Base-by-base conservation (phyloP, 2,113 vertebrate species). In the Catharus fuscescens region DNA sequence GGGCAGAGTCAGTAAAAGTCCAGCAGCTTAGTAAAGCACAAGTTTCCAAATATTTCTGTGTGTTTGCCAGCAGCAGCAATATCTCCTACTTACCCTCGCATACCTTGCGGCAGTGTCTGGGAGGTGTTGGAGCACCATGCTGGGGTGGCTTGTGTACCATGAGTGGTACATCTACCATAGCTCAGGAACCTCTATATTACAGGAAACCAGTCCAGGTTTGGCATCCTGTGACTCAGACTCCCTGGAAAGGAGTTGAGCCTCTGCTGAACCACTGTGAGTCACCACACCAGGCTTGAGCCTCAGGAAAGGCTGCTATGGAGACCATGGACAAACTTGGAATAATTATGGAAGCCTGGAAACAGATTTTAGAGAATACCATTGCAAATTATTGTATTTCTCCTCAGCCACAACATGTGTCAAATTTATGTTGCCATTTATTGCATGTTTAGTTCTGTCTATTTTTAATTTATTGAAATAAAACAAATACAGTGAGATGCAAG, bases 161-260 rank as follows among this genome's bases (percentile, higher is more conserved):
- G 16, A 60, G 38, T 0, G 3, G 32, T 78, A 32, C 0, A 0
- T 67, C 80, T 64, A 14, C 78, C 66, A 23, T 44, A 72, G 40
- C 47, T 85, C 0, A 5, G 61, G 53, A 85, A 76, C 36, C 44
- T 87, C 85, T 82, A 0, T n/a, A 53, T 85, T 85, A 85, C 87
- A 85, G 87, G 92, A 96, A 97, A 95, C 94, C 88, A 90, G 56
- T 80, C 42, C 92, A 94, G 74, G 67, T 94, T 88, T 86, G 88
- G 71, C 66, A 80, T 94, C 59, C 86, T 94, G 52, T 94, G 87
- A 93, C 73, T 96, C 90, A 95, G 81, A 72, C 32, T 74, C 78
- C 52, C 70, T 92, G 94, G 88, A 88, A 85, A 86, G 42, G 50
- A 78, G 36, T 18, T 2, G 12, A 84, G 18, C 40, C 66, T 57